phyloP scores from a whole-genome alignment of 2,797 vertebrate species.

The Pithecia hirsuta region DNA sequence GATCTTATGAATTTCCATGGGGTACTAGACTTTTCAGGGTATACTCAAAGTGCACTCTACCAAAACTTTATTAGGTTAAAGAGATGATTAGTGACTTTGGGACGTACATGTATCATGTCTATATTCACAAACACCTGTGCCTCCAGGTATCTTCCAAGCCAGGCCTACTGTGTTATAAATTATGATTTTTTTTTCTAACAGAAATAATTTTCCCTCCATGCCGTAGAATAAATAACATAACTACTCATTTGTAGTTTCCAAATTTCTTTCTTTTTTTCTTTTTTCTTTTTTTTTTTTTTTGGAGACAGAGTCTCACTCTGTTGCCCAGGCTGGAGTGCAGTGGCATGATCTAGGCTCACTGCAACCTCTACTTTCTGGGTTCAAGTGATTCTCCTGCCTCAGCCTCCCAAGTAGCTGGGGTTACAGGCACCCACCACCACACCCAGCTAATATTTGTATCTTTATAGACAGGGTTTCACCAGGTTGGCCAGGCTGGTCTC shows the following conservation, averaged over 20 bases:
- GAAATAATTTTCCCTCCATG: background rate
- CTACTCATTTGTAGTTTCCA: conserved; percentile 2
- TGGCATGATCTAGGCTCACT: background rate
- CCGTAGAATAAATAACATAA: background rate
- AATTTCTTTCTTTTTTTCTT: background rate
- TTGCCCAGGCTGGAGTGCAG: background rate
- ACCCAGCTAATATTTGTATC: background rate
- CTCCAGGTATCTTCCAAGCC: background rate
- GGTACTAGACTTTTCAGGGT: background rate
- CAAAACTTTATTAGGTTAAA: background rate
- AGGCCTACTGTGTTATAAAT: background rate
- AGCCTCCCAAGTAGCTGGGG: background rate
- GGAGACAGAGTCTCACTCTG: background rate
- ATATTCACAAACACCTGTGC: background rate
- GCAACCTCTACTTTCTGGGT: background rate
- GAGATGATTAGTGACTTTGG: background rate
- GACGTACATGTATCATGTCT: background rate
- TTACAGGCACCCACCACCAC: background rate
- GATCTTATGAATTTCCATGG: background rate
- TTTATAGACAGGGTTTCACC: background rate
- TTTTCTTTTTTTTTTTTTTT: background rate
- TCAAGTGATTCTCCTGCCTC: background rate
- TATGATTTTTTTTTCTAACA: background rate
- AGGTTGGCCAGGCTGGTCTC: background rate
- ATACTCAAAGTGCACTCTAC: background rate